Evolutionary conservation across 2,888 invertebrate species (phyloP).

Genomic region (Sminthurides aquaticus): DNA sequence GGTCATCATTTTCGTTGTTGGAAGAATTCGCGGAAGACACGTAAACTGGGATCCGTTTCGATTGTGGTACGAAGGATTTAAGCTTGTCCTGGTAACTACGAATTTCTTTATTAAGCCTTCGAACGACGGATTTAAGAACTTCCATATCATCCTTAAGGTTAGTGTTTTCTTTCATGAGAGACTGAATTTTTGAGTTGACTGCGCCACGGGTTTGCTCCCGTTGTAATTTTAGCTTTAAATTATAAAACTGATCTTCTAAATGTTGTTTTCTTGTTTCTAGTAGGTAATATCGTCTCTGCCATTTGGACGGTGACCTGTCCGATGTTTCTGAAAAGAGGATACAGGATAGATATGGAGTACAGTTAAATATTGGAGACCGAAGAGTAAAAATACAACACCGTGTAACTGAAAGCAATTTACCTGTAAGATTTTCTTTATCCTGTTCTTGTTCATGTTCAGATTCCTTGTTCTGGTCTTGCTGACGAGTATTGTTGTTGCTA

Average conservation of each 20-base stretch:
- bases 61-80: slow-evolving; percentile 14
- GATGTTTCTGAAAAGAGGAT: too few relatives aligned
- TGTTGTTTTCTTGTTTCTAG: slow-evolving; percentile 16
- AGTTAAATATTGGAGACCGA: too few relatives aligned
- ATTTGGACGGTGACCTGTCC: too few relatives aligned
- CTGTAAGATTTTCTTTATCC: not conserved
- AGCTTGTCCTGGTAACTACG: slow-evolving; percentile 36
- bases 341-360: too few relatives aligned
- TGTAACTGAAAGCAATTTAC: not conserved
- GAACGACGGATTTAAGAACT: slow-evolving; percentile 37
- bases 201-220: slow-evolving; percentile 32
- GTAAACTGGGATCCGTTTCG: slow-evolving; percentile 30
- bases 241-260: slow-evolving; percentile 23
- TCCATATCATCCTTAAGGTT: slow-evolving; percentile 36
- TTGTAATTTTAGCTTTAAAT: slow-evolving; percentile 23
- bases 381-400: too few relatives aligned
- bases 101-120: slow-evolving; percentile 37
- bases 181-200: slow-evolving; percentile 26
- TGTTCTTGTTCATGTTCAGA: not conserved
- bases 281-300: not conserved
- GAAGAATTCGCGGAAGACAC: slow-evolving; percentile 19
- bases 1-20: slow-evolving; percentile 3
- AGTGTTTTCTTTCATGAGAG: slow-evolving; percentile 32
- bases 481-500: not conserved
- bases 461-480: not conserved